These are phyloP conservation scores for Syngnathus acus DNA, from an alignment of 2,797 vertebrate species.

Conservation along the genomic window DNA sequence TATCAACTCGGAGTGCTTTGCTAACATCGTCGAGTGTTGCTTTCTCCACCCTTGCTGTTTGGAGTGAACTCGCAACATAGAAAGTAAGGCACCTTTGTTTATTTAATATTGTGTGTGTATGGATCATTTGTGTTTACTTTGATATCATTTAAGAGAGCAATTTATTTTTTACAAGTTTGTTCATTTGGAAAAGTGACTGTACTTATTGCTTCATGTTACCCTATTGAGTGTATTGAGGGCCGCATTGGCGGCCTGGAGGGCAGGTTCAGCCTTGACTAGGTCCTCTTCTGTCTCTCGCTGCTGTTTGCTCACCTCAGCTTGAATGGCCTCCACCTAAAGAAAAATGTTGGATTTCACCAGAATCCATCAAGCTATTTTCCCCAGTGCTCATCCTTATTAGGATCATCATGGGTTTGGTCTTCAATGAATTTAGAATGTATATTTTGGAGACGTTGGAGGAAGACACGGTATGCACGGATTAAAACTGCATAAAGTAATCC, in stretches of 20 bases:
- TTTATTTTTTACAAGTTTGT: too few species aligned
- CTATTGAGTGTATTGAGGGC: constrained; percentile 71
- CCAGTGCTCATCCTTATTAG: not conserved
- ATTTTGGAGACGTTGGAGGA: too few species aligned
- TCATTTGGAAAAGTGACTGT: not conserved
- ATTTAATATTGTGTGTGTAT: too few species aligned
- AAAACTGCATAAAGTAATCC: not conserved
- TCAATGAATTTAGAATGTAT: not conserved
- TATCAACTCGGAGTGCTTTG: too few species aligned
- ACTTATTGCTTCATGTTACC: constrained; percentile 38
- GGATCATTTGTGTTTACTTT: too few species aligned
- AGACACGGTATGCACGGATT: not conserved
- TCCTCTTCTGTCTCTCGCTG: constrained; percentile 69
- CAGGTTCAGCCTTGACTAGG: constrained; percentile 69
- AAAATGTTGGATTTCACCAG: not conserved
- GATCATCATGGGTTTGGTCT: not conserved
- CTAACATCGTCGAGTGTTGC: too few species aligned
- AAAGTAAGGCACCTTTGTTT: too few species aligned
- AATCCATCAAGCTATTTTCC: not conserved
- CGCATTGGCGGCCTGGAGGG: constrained; percentile 65
- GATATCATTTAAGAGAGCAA: too few species aligned
- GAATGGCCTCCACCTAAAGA: constrained; percentile 63
- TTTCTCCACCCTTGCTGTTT: too few species aligned
- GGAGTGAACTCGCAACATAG: too few species aligned
- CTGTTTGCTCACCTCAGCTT: constrained; percentile 73